Evolutionary conservation across 2,113 vertebrate genomes (phyloP).

Genomic region (Brachyhypopomus gauderio): DNA sequence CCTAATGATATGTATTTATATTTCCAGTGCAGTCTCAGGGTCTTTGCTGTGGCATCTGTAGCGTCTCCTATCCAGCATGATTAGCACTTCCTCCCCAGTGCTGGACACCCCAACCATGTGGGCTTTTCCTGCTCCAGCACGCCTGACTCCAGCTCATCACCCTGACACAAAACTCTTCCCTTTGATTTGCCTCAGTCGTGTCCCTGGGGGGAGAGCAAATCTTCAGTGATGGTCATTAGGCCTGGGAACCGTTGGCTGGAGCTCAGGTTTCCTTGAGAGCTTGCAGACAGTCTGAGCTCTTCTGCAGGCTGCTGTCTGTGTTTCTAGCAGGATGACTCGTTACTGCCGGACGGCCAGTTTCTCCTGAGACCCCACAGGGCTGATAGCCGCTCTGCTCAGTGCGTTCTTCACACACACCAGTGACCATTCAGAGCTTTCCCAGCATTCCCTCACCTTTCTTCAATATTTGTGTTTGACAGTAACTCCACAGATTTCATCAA

Average conservation of each 20-base stretch:
- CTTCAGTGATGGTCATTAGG: not conserved
- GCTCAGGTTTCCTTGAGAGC: not conserved
- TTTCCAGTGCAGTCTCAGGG: no score
- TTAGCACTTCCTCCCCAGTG: no score
- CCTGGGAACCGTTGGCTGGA: not conserved
- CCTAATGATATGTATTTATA: no score
- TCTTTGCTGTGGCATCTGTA: no score
- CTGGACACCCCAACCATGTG: no score
- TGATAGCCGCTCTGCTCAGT: conserved; percentile 8
- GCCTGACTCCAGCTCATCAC: no score
- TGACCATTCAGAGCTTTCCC: conserved; percentile 49
- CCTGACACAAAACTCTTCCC: no score
- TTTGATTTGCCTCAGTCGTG: no score
- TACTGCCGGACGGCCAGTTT: conserved; percentile 1
- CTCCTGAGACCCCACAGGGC: conserved; percentile 19
- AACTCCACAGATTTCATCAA: not conserved
- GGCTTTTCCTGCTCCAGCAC: no score
- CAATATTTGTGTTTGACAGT: conserved; percentile 2
- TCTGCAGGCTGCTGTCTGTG: not conserved
- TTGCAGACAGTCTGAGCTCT: not conserved
- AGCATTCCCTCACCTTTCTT: conserved; percentile 16
- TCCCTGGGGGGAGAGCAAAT: no score
- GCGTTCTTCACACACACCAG: conserved; percentile 58
- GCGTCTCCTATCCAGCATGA: no score
- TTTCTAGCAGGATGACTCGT: not conserved